Percentiles rank a stretch among this genome's conserved stretches.
These are phyloP conservation scores for Lathronympha strigana DNA, from an alignment of 2,888 invertebrate genomes.

Conservation along the genomic window DNA sequence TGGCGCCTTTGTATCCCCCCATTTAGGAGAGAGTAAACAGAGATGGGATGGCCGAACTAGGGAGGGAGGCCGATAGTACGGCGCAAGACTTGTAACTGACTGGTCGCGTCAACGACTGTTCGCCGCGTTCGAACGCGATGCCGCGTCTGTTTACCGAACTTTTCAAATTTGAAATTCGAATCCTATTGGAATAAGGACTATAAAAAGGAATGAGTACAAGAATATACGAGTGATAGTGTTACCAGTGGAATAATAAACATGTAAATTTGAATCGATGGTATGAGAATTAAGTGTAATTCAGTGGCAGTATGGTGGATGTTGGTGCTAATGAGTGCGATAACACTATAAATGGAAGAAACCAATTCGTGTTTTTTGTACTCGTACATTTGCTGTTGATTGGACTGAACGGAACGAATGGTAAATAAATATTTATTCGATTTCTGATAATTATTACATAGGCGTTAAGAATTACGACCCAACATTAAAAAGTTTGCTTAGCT, in stretches of 20 bases:
- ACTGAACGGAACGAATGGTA: slow-evolving; percentile 82
- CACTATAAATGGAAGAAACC: slow-evolving; percentile 80
- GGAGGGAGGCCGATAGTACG: slow-evolving; percentile 79
- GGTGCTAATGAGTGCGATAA: slow-evolving; percentile 82
- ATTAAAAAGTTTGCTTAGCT: slow-evolving; percentile 35
- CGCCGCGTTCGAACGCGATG: slow-evolving; percentile 54
- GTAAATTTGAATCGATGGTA: slow-evolving; percentile 74
- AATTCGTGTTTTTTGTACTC: slow-evolving; percentile 80
- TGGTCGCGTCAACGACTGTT: slow-evolving; percentile 67
- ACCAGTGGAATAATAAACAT: slow-evolving; percentile 66
- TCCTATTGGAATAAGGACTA: slow-evolving; percentile 51
- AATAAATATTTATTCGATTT: slow-evolving; percentile 50
- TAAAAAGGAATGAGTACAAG: slow-evolving; percentile 48
- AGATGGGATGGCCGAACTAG: slow-evolving; percentile 58
- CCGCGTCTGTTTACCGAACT: slow-evolving; percentile 66
- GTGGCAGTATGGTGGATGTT: slow-evolving; percentile 83
- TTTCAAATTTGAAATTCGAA: slow-evolving; percentile 57
- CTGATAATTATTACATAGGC: slow-evolving; percentile 19
- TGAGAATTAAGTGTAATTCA: slow-evolving; percentile 71
- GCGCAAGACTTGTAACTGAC: slow-evolving; percentile 66
- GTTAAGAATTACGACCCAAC: slow-evolving; percentile 20
- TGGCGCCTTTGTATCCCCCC: slow-evolving; percentile 74
- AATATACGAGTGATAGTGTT: slow-evolving; percentile 51
- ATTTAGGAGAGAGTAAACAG: slow-evolving; percentile 78
- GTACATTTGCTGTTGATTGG: slow-evolving; percentile 82